Conservation (phyloP, 2,113 vertebrate genomes). For the Otocyon megalotis region DNA sequence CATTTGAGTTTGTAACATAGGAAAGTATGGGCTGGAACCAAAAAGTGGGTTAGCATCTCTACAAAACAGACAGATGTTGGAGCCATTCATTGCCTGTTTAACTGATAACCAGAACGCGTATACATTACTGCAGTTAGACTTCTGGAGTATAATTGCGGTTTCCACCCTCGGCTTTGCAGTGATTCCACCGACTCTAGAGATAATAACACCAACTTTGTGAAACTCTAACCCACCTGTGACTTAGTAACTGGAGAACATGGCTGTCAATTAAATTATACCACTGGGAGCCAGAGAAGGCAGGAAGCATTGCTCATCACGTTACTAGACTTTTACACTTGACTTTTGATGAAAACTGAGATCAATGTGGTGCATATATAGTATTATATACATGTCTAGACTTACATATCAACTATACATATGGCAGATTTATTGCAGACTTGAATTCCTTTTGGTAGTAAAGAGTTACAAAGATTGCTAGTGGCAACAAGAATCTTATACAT, state of each 20-base stretch:
- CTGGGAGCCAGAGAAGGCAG: conserved; percentile 8
- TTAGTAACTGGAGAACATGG: conserved; percentile 24
- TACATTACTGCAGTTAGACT: background rate
- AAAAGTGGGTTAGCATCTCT: conserved; percentile 17
- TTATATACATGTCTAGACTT: background rate
- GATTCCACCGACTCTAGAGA: conserved; percentile 24
- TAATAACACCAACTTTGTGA: conserved; percentile 37
- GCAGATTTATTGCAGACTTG: conserved; percentile 44
- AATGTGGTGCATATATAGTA: background rate
- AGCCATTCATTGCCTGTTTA: background rate
- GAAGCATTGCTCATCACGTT: conserved; percentile 40
- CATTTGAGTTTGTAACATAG: conserved; percentile 34
- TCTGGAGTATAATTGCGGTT: background rate
- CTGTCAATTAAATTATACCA: conserved; percentile 22
- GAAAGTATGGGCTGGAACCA: conserved; percentile 20
- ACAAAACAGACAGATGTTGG: conserved; percentile 8
- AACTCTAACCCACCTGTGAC: background rate
- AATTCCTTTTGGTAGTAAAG: conserved; percentile 64
- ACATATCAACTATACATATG: background rate
- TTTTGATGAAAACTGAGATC: conserved; percentile 59
- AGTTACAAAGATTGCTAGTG: conserved; percentile 34
- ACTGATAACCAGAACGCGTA: background rate
- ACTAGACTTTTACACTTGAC: conserved; percentile 24
- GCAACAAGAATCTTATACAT: background rate
- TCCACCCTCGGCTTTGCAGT: background rate